Evolutionary conservation across 2,888 invertebrate species (phyloP), one percentile per base, ranked within the genome.

Genomic region (Eulithis testata): DNA sequence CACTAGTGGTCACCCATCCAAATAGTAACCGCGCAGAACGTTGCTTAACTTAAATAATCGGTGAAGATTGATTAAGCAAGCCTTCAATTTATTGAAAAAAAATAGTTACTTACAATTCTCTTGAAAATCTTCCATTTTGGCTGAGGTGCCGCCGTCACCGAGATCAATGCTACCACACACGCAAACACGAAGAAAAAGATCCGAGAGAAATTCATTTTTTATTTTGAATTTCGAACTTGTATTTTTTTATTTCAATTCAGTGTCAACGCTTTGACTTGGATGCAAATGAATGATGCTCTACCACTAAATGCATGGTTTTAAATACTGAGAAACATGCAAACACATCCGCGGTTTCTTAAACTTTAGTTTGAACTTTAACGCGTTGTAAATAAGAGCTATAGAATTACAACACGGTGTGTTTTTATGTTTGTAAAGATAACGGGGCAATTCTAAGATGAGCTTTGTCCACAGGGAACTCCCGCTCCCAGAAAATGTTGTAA

Each of bases 81-180:
- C 21, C 21, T 21, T 31, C 4, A 31, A 6, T 31, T 31, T 31
- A 3, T 31, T 31, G 21, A 21, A 21, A 21, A 21, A 21, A 21
- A 21, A 21, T 21, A 44, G 4, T 6, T 50, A 83, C 84, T 87
- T 75, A 88, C 88, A 76, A 88, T 73, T 80, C 82, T 87, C 71
- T 87, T 87, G 63, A 86, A 86, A 7, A 82, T 63, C 56, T 83
- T 87, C 85, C 86, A 86, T 65, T 75, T 75, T 0, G 87, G 87
- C 40, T 80, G 77, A 0, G 84, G 86, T 8, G 83, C 83, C 1
- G 80, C 85, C 2, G 82, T 75, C 0, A 84, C 85, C 4, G 78
- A 62, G 21, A 73, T 73, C 63, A 86, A 54, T 21, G 78, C 83
- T 63, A 85, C 64, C 50, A 83, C 71, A 64, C 84, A 78, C 63